phyloP scores from a whole-genome alignment of 2,888 invertebrate genomes.

The Allacma fusca region DNA sequence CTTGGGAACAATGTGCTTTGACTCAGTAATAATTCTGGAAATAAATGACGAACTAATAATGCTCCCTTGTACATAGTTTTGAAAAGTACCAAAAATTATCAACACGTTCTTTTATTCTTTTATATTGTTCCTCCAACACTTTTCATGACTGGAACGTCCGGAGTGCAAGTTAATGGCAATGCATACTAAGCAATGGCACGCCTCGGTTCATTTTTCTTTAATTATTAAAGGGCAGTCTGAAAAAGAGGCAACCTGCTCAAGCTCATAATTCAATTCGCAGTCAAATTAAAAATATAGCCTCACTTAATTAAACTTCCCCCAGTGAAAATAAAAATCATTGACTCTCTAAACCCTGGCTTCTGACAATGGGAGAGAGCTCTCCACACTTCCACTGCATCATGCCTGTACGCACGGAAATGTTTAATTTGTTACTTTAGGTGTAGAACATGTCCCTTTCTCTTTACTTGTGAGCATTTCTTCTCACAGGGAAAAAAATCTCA shows the following conservation, averaged over 20 bases:
- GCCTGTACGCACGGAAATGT: background rate
- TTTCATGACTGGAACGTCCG: background rate
- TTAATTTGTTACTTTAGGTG: no score
- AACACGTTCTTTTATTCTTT: background rate
- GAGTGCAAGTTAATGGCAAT: background rate
- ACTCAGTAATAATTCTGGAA: constrained; percentile 17
- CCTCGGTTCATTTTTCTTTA: constrained; percentile 16
- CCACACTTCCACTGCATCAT: no score
- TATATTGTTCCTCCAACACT: background rate
- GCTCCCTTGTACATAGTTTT: background rate
- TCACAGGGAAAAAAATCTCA: no score
- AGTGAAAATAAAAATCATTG: constrained; percentile 43
- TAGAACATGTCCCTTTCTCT: no score
- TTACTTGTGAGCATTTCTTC: no score
- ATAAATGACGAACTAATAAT: constrained; percentile 25
- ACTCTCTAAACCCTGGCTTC: background rate
- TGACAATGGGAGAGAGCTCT: no score
- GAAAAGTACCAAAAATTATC: background rate
- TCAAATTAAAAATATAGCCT: constrained; percentile 54
- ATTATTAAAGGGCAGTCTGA: constrained; percentile 17
- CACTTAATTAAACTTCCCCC: constrained; percentile 50
- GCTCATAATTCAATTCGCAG: constrained; percentile 53
- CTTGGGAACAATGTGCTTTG: background rate
- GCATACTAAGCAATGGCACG: constrained; percentile 34
- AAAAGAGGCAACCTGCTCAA: constrained; percentile 25